Evolutionary conservation across 2,888 invertebrate genomes (phyloP), one percentile per base, ranked within the genome.

Genomic region (Eilema depressum): DNA sequence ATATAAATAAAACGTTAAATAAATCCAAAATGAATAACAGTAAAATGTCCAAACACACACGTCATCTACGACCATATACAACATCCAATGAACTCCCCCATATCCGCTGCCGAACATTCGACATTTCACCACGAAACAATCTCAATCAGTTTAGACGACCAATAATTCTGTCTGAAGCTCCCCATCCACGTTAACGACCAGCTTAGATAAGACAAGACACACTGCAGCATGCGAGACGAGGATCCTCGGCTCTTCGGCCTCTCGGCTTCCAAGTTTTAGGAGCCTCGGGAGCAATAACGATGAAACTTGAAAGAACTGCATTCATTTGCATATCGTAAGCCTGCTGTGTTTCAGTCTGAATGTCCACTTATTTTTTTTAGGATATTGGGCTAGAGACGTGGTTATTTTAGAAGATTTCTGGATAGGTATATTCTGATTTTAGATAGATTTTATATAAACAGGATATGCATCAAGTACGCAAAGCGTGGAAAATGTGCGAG

Each of bases 291-390:
- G 88, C 87, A 80, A 86, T 91, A 89, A 85, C 87, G 85, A 85
- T 86, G 86, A 86, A 83, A 78, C 79, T 81, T 81, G 88, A 88
- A 90, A 90, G 89, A 89, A 91, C 78, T 89, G 87, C 88, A 85
- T 78, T 88, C 87, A 92, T 92, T 91, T 92, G 87, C 91, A 91
- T 92, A 85, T 87, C 86, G 84, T 56, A 81, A 57, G 61, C 60
- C 28, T 37, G 77, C 61, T 72, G 66, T 72, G 25, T 33, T 63
- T 72, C 75, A 68, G 28, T 72, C 75, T 70, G 71, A 79, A 85
- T 89, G 88, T 80, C 71, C 74, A 75, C 62, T 66, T 75, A 81
- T 70, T 68, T 67, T 63, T 68, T 74, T 63, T 63, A 63, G 63
- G 66, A 71, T 70, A 77, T 66, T 71, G 53, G 62, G 69, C 63